Evolutionary conservation across 2,888 invertebrate species (phyloP), one percentile per base, ranked within the genome.

Genomic region (Stenurella melanura): DNA sequence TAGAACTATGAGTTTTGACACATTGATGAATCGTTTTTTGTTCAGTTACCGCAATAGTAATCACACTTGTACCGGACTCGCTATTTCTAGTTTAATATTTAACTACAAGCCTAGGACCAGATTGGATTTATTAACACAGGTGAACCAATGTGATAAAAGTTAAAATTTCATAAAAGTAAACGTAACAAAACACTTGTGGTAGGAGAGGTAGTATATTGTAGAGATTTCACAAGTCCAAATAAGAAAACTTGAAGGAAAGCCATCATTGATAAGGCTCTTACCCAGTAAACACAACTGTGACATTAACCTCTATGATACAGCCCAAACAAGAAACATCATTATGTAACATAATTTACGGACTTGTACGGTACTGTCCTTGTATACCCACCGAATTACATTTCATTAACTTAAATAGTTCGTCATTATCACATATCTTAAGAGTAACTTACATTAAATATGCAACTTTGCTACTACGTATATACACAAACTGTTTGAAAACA

Each of bases 1-100:
- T 70, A 17, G 34, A 70, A 70, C 57, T 70, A 58, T 70, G 42
- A 57, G 26, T 26, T 70, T 70, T 30, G 26, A 70, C 11, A 70
- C 70, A 0, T 57, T 70, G n/a, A n/a, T n/a, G n/a, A 54, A 57
- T 58, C 42, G 58, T 19, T 57, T 54, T 58, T 21, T 57, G 17
- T 26, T 58, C 30, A 70, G 70, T 56, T 70, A 21, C 17, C 54
- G 70, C 7, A 56, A 56, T 26, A 34, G n/a, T 57, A 26, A 11
- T 34, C 70, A 70, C 21, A 58, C 58, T 18, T 19, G 58, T 21
- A 70, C 70, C 5, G 70, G 70, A 15, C 17, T 70, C 54, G 58
- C 58, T 50, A 58, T 58, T 57, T 57, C 57, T 12, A 70, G 70
- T 34, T 17, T 70, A 30, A 17, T 70, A 12, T 15, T 15, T 50